Evolutionary conservation across 2,113 vertebrate genomes (phyloP).

Genomic region (Grantiella picta): DNA sequence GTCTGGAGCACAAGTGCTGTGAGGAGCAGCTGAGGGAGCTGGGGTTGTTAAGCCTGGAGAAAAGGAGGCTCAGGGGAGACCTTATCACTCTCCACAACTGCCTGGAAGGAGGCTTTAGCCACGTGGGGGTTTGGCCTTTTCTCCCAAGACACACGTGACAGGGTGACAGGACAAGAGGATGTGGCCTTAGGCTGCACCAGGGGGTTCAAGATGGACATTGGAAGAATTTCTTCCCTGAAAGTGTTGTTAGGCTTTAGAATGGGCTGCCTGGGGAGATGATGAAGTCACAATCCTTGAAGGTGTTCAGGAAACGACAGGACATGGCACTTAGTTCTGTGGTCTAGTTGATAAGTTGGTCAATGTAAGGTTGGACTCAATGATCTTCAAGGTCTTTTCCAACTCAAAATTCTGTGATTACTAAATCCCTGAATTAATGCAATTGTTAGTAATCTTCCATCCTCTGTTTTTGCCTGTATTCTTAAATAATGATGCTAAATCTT

Average conservation of each 20-base stretch:
- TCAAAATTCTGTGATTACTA: neutral
- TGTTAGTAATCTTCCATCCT: neutral
- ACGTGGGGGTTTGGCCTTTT: neutral
- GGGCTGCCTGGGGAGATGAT: neutral
- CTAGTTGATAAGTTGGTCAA: neutral
- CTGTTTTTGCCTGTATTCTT: neutral
- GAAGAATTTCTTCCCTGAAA: neutral
- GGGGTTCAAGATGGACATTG: neutral
- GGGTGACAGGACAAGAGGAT: neutral
- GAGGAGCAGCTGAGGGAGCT: neutral
- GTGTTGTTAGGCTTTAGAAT: neutral
- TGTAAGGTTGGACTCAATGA: neutral
- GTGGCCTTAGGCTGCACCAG: neutral
- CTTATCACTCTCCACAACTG: no score
- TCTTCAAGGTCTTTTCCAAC: neutral
- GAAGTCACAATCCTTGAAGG: neutral
- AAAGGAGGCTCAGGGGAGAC: neutral
- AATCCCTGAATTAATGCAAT: neutral
- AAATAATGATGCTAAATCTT: neutral
- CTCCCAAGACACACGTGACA: rapidly evolving
- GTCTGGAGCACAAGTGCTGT: no score
- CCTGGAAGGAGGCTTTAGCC: neutral
- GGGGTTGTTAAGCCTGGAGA: neutral
- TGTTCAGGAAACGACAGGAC: neutral
- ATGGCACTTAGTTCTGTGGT: neutral